Percentiles rank a stretch among this genome's conserved stretches.
Evolutionary conservation across 2,113 vertebrate species (phyloP).

Genomic region (Solea senegalensis): DNA sequence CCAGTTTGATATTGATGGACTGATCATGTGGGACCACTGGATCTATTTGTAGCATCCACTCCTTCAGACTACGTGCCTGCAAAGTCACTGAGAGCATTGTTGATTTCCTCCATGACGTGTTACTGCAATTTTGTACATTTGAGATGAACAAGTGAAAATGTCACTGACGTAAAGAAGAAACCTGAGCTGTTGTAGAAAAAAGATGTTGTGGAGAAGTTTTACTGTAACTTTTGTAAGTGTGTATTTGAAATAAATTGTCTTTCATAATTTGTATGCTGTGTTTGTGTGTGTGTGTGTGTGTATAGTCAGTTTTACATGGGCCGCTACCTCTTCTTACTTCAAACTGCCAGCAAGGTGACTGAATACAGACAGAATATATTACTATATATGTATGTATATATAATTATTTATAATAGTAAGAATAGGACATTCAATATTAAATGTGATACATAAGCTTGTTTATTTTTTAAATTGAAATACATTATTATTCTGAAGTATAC

Average conservation of each 20-base stretch:
- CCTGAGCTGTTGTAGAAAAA: slow-evolving; percentile 23
- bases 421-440: no score
- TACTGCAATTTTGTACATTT: slow-evolving; percentile 45
- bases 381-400: no score
- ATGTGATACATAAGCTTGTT: no score
- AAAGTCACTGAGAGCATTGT: slow-evolving; percentile 30
- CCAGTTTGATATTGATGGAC: slow-evolving; percentile 57
- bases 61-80: slow-evolving; percentile 38
- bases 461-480: no score
- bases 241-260: slow-evolving; percentile 73
- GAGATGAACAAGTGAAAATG: slow-evolving; percentile 28
- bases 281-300: not conserved
- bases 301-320: no score
- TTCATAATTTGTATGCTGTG: slow-evolving; percentile 24
- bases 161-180: slow-evolving; percentile 31
- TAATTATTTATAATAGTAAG: no score
- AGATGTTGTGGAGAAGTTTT: slow-evolving; percentile 38
- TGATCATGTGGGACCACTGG: slow-evolving; percentile 47
- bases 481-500: no score
- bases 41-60: slow-evolving; percentile 27
- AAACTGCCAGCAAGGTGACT: no score
- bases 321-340: no score
- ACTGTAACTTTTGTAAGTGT: slow-evolving; percentile 74
- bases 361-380: no score
- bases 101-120: slow-evolving; percentile 31